Conservation (phyloP, 1,140 invertebrate species). For the Magallana ariakensis region DNA sequence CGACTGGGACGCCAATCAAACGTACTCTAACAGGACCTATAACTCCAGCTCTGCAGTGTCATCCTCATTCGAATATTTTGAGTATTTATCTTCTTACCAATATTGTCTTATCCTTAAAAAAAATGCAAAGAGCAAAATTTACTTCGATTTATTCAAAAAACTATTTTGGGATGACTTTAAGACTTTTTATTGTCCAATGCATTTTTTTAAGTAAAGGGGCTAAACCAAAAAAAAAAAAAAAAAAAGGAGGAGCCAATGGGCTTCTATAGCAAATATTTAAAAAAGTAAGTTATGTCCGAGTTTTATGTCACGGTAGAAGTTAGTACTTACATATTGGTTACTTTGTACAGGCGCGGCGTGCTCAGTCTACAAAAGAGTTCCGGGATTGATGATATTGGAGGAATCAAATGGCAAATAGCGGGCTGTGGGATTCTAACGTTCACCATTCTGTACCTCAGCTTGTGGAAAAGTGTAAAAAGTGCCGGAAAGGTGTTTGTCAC, state of each 20-base stretch:
- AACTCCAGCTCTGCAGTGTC: conserved; percentile 61
- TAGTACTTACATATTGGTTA: too few relatives aligned
- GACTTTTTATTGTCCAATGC: too few relatives aligned
- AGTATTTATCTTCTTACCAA: conserved; percentile 61
- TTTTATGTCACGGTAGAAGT: too few relatives aligned
- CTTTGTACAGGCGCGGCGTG: conserved; percentile 71
- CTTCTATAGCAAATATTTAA: too few relatives aligned
- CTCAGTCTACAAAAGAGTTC: conserved; percentile 73
- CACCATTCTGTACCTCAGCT: conserved; percentile 80
- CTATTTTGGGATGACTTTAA: too few relatives aligned
- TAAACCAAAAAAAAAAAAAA: too few relatives aligned
- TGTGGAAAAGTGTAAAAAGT: conserved; percentile 82
- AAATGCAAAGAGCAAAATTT: too few relatives aligned
- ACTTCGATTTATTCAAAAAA: too few relatives aligned
- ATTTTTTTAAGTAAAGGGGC: too few relatives aligned
- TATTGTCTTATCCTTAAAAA: too few relatives aligned
- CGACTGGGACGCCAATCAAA: conserved; percentile 91
- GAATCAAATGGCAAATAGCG: conserved; percentile 79
- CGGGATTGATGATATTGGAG: conserved; percentile 75
- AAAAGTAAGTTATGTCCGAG: too few relatives aligned
- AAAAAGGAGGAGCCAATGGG: too few relatives aligned
- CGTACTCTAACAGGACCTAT: conserved; percentile 49
- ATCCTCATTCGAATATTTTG: conserved; percentile 68
- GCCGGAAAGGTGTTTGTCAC: conserved; percentile 80
- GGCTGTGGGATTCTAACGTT: conserved; percentile 79